A percentile compares a stretch with the other conserved stretches of the same genome.
These are phyloP conservation scores for Trachelus tabidus DNA, from an alignment of 2,888 invertebrate species.

Conservation along the genomic window DNA sequence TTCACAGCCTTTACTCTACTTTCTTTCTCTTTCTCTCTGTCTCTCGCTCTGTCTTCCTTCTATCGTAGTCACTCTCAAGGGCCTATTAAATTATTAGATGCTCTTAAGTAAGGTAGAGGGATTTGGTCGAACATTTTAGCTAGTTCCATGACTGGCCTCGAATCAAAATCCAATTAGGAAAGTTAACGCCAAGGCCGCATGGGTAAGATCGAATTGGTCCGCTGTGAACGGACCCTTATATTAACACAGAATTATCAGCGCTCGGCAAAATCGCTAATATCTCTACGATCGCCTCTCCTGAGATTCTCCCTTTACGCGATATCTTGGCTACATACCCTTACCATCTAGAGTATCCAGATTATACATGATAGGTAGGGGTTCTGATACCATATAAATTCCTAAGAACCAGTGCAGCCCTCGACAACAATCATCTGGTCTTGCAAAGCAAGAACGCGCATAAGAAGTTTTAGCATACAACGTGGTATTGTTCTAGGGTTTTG, in stretches of 20 bases:
- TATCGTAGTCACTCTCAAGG: constrained; percentile 1
- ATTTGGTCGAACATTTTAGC: constrained; percentile 14
- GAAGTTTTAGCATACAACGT: neutral
- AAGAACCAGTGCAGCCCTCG: neutral
- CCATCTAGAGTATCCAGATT: neutral
- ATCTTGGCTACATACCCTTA: neutral
- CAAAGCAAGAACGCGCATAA: neutral
- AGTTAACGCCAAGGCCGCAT: constrained; percentile 26
- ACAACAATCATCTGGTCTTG: neutral
- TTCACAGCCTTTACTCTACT: neutral
- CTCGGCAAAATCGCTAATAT: constrained; percentile 14
- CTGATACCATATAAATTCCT: neutral
- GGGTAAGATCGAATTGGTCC: neutral
- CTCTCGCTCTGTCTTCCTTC: neutral
- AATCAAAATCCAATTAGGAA: constrained; percentile 36
- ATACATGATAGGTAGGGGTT: neutral
- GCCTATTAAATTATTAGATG: constrained; percentile 16
- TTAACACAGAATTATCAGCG: constrained; percentile 11
- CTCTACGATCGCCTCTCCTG: neutral
- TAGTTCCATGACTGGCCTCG: constrained; percentile 1
- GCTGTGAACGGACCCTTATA: neutral
- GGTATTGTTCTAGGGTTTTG: neutral
- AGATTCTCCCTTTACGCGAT: neutral
- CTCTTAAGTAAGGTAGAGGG: constrained; percentile 14
- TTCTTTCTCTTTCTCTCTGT: neutral